Conservation (phyloP, 2,113 vertebrate genomes). For the Phrynosoma blainvillii region DNA sequence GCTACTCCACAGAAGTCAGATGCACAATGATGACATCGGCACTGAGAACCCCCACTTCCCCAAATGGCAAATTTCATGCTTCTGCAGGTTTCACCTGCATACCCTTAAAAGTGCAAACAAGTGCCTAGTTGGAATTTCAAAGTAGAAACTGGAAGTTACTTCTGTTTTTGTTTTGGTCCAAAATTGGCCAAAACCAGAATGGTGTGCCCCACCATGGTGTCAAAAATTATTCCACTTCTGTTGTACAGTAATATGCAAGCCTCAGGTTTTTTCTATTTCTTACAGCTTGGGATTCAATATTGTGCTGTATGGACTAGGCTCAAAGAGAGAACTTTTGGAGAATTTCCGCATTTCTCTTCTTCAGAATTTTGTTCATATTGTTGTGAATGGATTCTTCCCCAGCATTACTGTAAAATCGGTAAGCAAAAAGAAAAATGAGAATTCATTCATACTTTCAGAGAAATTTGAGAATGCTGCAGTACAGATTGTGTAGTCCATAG, state of each 20-base stretch:
- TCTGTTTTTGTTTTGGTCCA: no score
- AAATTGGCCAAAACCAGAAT: no score
- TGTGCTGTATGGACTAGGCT: constrained; percentile 93
- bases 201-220: no score
- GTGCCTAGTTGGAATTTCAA: no score
- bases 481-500: not conserved
- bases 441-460: constrained; percentile 7
- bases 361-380: constrained; percentile 85
- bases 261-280: constrained; percentile 44
- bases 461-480: not conserved
- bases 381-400: constrained; percentile 97
- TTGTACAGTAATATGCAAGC: constrained; percentile 29
- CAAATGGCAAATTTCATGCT: no score
- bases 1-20: no score
- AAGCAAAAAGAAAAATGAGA: constrained; percentile 64
- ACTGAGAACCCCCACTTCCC: no score
- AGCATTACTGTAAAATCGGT: constrained; percentile 94
- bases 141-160: no score
- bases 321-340: constrained; percentile 91
- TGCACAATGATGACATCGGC: no score
- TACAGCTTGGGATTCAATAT: constrained; percentile 92
- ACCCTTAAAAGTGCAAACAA: no score
- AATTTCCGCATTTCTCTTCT: constrained; percentile 87
- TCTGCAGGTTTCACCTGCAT: no score
- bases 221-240: no score